phyloP scores from a whole-genome alignment of 2,888 invertebrate species.

The Diadegma fenestrale region DNA sequence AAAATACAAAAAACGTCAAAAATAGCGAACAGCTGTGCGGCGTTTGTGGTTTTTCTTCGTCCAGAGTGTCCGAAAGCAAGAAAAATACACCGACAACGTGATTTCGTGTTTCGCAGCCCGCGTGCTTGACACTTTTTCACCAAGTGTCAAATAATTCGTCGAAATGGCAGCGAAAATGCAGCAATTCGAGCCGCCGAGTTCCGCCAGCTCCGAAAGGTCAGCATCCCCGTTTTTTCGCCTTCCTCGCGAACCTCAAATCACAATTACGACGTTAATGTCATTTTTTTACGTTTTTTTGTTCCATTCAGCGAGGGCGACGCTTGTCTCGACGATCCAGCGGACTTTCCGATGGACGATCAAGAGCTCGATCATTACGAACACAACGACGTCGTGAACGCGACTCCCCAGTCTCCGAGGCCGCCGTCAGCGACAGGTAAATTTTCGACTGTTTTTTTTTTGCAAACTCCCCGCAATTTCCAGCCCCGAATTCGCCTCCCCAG shows the following conservation, averaged over 20 bases:
- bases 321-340: constrained; percentile 78
- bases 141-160: not conserved
- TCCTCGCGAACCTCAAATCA: no score
- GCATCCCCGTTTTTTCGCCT: constrained; percentile 14
- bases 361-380: constrained; percentile 77
- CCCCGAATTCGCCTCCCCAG: constrained; percentile 75
- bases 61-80: no score
- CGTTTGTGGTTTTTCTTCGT: not conserved
- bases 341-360: constrained; percentile 79
- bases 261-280: constrained; percentile 1
- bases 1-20: not conserved
- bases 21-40: constrained; percentile 10
- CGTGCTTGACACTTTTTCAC: not conserved
- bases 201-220: constrained; percentile 96
- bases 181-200: constrained; percentile 94
- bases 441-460: no score
- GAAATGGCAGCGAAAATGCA: constrained; percentile 86
- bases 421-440: constrained; percentile 88
- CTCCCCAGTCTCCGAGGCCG: constrained; percentile 91
- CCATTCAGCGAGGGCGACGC: constrained; percentile 78
- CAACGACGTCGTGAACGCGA: constrained; percentile 86
- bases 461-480: no score
- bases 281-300: no score
- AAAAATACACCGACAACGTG: constrained; percentile 12
- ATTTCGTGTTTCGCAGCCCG: no score